A percentile compares a stretch with the other conserved stretches of the same genome.
phyloP scores from a whole-genome alignment of 1,140 invertebrate genomes.

The Drosophila lowei region DNA sequence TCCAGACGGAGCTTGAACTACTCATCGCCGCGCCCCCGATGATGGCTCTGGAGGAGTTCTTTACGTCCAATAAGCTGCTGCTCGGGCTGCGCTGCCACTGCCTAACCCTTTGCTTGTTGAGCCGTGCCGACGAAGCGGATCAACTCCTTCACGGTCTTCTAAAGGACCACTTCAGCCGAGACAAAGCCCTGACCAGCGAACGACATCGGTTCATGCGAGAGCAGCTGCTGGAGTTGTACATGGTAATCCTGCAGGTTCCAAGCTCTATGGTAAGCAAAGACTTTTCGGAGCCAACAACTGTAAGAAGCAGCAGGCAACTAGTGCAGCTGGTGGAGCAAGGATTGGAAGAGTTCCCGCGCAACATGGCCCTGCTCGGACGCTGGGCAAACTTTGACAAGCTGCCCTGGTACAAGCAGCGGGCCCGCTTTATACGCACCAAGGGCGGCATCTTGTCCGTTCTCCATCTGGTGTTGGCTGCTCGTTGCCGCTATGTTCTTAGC shows the following conservation, averaged over 20 bases:
- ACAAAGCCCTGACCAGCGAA: background rate
- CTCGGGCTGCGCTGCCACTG: constrained; percentile 21
- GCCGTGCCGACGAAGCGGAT: constrained; percentile 68
- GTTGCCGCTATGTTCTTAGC: constrained; percentile 40
- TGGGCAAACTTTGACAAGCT: constrained; percentile 43
- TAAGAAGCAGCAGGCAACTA: constrained; percentile 51
- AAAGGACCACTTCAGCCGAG: constrained; percentile 20
- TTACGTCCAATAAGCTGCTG: constrained; percentile 30
- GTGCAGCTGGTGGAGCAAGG: constrained; percentile 71
- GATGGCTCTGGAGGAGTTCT: constrained; percentile 57
- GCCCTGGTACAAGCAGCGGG: constrained; percentile 64
- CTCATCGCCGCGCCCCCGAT: background rate
- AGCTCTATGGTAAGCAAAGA: constrained; percentile 14
- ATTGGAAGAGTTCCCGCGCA: constrained; percentile 85
- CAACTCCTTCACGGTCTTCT: constrained; percentile 79
- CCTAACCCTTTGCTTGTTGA: constrained; percentile 69
- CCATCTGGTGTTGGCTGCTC: constrained; percentile 56
- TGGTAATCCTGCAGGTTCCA: constrained; percentile 82
- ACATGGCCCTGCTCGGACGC: constrained; percentile 84
- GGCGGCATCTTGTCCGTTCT: constrained; percentile 60
- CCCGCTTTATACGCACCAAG: constrained; percentile 37
- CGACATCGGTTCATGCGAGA: constrained; percentile 75
- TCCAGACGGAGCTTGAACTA: background rate
- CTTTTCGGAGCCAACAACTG: too few species aligned
- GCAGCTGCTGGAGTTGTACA: constrained; percentile 83